Evolutionary conservation across 2,797 vertebrate genomes (phyloP).

Genomic region (Phalanger gymnotis): DNA sequence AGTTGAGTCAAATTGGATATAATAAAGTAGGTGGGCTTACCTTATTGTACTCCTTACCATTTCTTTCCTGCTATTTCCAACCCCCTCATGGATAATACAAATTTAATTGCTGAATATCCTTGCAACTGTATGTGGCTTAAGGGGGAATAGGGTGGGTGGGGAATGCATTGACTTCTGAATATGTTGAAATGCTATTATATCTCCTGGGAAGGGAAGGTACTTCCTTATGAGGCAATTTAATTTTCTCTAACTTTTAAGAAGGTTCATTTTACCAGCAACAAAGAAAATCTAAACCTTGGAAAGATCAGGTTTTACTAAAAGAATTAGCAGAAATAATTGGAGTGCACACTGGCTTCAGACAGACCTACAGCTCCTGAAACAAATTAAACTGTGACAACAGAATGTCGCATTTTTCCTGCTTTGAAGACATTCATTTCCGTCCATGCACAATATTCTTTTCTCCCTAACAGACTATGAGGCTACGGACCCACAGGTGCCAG

Average conservation of each 20-base stretch:
- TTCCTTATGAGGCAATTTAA: not conserved
- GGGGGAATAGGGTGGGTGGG: not conserved
- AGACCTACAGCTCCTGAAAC: constrained; percentile 14
- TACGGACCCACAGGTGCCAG: not conserved
- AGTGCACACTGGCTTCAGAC: constrained; percentile 13
- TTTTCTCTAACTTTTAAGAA: not conserved
- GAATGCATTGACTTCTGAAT: constrained; percentile 47
- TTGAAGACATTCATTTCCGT: constrained; percentile 41
- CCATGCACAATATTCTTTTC: constrained; percentile 14
- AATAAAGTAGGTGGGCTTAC: constrained; percentile 10
- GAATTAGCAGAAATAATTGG: constrained; percentile 32
- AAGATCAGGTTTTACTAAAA: constrained; percentile 41
- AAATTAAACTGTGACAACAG: constrained; percentile 30
- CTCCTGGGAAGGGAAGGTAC: not conserved
- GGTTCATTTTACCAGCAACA: constrained; percentile 21
- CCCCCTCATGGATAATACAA: constrained; percentile 36
- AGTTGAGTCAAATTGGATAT: constrained; percentile 6
- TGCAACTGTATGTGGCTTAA: constrained; percentile 27
- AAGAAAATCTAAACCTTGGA: constrained; percentile 23
- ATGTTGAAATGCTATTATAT: constrained; percentile 8
- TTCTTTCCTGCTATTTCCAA: constrained; percentile 8
- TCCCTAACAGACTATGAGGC: constrained; percentile 7
- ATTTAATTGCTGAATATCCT: constrained; percentile 50
- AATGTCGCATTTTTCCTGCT: constrained; percentile 29
- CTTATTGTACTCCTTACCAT: not conserved